phyloP scores from a whole-genome alignment of 1,140 invertebrate genomes.

The Asobara japonica region DNA sequence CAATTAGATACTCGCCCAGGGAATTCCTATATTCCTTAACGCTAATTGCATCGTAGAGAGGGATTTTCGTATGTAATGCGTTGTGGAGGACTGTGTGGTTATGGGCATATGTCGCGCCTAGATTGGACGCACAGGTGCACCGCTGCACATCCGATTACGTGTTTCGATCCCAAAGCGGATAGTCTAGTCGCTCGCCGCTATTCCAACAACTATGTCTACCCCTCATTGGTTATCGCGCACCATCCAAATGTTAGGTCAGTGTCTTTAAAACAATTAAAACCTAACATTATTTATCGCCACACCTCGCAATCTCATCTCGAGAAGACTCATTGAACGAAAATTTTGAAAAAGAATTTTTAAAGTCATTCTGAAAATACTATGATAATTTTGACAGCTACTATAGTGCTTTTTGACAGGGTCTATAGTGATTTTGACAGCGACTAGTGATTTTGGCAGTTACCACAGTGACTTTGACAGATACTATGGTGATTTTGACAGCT shows the following conservation, averaged over 20 bases:
- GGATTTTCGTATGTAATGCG: constrained; percentile 6
- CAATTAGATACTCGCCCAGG: neutral
- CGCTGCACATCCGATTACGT: constrained; percentile 28
- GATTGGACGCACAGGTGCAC: constrained; percentile 35
- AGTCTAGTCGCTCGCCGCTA: neutral
- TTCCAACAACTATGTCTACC: neutral
- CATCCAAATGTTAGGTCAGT: constrained; percentile 22
- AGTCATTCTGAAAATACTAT: no score
- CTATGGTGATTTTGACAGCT: no score
- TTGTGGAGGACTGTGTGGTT: constrained; percentile 6
- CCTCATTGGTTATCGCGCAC: neutral
- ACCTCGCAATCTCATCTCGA: neutral
- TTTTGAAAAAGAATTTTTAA: no score
- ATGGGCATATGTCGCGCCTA: constrained; percentile 29
- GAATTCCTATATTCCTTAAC: constrained; percentile 19
- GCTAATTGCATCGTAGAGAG: constrained; percentile 20
- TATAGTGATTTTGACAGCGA: no score
- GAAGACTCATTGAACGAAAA: no score
- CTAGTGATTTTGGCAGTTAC: no score
- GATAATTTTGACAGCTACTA: no score
- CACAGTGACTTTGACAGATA: no score
- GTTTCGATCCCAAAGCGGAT: constrained; percentile 27
- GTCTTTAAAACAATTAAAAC: constrained; percentile 31
- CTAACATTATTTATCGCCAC: constrained; percentile 5
- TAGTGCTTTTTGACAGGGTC: no score